A percentile compares a stretch with the other conserved stretches of the same genome.
Evolutionary conservation across 2,888 invertebrate genomes (phyloP).

Genomic region (Cybosia mesomella): DNA sequence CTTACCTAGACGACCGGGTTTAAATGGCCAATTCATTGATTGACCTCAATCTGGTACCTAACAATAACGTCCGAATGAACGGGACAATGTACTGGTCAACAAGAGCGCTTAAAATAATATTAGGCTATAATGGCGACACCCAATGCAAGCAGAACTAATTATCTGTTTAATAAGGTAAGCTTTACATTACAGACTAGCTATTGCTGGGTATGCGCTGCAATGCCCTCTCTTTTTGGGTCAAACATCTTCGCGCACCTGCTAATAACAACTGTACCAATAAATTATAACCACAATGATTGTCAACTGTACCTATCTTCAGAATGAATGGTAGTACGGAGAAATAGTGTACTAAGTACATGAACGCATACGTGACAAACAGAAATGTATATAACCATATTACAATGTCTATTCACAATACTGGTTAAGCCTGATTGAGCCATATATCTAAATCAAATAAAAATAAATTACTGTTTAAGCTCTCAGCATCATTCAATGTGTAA

Average conservation of each 20-base stretch:
- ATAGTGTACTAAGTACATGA: background rate
- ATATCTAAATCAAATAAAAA: background rate
- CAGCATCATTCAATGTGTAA: background rate
- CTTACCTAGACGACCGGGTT: conserved; percentile 44
- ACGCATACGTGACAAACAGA: background rate
- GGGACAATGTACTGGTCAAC: conserved; percentile 43
- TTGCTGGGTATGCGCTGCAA: background rate
- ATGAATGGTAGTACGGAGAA: background rate
- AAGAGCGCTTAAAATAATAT: conserved; percentile 35
- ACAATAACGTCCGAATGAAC: conserved; percentile 67
- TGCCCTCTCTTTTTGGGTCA: background rate
- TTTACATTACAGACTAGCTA: background rate
- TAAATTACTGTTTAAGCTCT: background rate
- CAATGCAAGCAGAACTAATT: background rate
- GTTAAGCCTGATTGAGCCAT: background rate
- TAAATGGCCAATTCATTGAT: conserved; percentile 70
- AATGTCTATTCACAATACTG: background rate
- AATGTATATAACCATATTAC: too few species aligned
- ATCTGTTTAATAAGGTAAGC: background rate
- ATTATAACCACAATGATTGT: background rate
- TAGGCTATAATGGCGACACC: conserved; percentile 18
- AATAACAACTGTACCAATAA: background rate
- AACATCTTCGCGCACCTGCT: background rate
- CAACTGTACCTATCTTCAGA: background rate
- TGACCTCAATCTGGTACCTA: conserved; percentile 79